Evolutionary conservation across 2,113 vertebrate species (phyloP), one percentile per base, ranked within the genome.

Genomic region (Arvicanthis niloticus): DNA sequence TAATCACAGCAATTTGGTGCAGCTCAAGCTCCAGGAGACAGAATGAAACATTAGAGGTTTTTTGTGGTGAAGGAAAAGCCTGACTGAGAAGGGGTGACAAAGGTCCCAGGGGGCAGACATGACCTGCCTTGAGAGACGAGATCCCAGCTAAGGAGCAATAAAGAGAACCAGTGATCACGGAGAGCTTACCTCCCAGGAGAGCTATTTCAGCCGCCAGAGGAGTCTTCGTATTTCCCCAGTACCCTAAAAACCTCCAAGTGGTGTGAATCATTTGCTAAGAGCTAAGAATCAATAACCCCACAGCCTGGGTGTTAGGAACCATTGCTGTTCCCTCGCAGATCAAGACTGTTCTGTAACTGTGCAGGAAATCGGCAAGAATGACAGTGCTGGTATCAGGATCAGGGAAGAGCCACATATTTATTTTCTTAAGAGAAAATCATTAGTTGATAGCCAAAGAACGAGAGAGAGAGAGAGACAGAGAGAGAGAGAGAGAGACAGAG

Each of bases 41-140:
- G 88, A 91, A 93, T 95, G 81, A 94, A 93, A 77, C 81, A 51
- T 56, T 65, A 77, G 72, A 92, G 76, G 58, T 78, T 92, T 95
- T 82, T 53, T 72, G 26, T 93, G 58, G 56, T 68, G 67, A 92
- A 45, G 82, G 67, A 78, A 48, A 82, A 21, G 2, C 22, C 70
- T 91, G 56, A 72, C 40, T 80, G 51, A 93, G 3, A 91, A 5
- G 16, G 15, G 51, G 21, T 65, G 73, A 90, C 48, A 93, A 86
- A 97, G 89, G 21, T 93, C 40, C 90, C 58, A 94, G 75, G 91
- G 91, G 12, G 53, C 5, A 93, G 51, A 12, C 19, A 37, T 48
- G 65, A 86, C 29, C 11, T 65, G 42, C 34, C 70, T 88, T 68
- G 80, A 85, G 80, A 97, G 85, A 86, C 65, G 78, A 88, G 84